These are phyloP conservation scores for Hanleya hanleyi DNA, from an alignment of 2,888 invertebrate species.

Conservation along the genomic window DNA sequence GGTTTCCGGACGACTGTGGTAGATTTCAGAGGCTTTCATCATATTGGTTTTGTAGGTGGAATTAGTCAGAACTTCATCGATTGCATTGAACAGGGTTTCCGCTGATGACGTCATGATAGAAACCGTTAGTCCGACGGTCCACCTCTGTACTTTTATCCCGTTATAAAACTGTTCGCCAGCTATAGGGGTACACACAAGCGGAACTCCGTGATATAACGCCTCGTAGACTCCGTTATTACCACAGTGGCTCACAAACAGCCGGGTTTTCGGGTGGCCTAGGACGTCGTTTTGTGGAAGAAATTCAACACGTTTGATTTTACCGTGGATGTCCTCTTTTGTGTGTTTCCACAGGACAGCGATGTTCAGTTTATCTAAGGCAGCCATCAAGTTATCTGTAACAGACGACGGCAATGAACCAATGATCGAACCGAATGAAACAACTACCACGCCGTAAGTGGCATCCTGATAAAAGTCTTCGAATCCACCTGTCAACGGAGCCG, in stretches of 20 bases:
- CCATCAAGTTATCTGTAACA: not conserved
- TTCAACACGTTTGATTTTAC: slow-evolving; percentile 20
- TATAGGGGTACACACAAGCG: slow-evolving; percentile 47
- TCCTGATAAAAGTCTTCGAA: slow-evolving; percentile 35
- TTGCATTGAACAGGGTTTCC: slow-evolving; percentile 27
- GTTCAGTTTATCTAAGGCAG: not conserved
- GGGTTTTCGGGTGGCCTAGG: slow-evolving; percentile 42
- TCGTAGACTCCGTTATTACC: slow-evolving; percentile 52
- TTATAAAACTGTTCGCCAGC: slow-evolving; percentile 46
- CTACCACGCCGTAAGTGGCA: slow-evolving; percentile 40
- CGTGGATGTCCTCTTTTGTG: not conserved
- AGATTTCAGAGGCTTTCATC: slow-evolving; percentile 37
- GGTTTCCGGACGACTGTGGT: slow-evolving; percentile 21
- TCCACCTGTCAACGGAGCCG: slow-evolving; percentile 33
- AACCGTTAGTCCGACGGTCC: slow-evolving; percentile 42
- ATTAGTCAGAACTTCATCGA: slow-evolving; percentile 34
- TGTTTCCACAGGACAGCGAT: not conserved
- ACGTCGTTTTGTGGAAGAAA: slow-evolving; percentile 56
- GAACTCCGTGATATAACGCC: slow-evolving; percentile 50
- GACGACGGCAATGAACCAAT: not conserved
- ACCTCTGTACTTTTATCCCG: slow-evolving; percentile 28
- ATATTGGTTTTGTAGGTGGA: slow-evolving; percentile 33
- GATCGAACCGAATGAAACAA: slow-evolving; percentile 45
- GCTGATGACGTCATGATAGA: slow-evolving; percentile 26
- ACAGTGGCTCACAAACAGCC: slow-evolving; percentile 53